Percentiles rank a stretch among this genome's conserved stretches.
Conservation (phyloP, 2,888 invertebrate genomes). For the Neoitamus cyanurus region DNA sequence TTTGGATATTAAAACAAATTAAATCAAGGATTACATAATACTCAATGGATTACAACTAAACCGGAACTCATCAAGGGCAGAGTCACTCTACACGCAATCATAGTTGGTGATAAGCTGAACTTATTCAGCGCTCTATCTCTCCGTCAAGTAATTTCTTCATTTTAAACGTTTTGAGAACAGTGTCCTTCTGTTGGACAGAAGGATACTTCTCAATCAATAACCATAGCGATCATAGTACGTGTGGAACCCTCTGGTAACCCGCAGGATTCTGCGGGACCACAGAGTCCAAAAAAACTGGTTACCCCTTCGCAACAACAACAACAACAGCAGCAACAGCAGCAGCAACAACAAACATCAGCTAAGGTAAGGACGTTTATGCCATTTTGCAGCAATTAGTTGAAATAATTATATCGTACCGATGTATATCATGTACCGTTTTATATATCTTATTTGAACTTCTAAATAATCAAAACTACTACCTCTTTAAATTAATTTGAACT, state of each 20-base stretch:
- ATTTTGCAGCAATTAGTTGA: no score
- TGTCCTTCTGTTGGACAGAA: slow-evolving; percentile 53
- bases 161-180: slow-evolving; percentile 49
- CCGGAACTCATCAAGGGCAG: not conserved
- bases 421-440: no score
- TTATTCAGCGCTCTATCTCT: not conserved
- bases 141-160: slow-evolving; percentile 45
- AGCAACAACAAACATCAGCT: slow-evolving; percentile 27
- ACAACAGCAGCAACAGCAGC: slow-evolving; percentile 49
- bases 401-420: no score
- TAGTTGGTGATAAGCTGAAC: not conserved
- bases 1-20: not conserved
- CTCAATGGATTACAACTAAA: not conserved
- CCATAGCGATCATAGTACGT: slow-evolving; percentile 60
- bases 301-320: slow-evolving; percentile 53
- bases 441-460: no score
- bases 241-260: slow-evolving; percentile 59
- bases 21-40: not conserved
- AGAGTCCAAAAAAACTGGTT: slow-evolving; percentile 55
- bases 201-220: slow-evolving; percentile 54
- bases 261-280: slow-evolving; percentile 59
- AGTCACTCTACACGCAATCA: not conserved
- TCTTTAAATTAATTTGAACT: no score
- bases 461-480: no score
- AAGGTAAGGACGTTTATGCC: slow-evolving; percentile 11